Conservation (phyloP, 2,888 invertebrate genomes). For the Andrena trimmerana region DNA sequence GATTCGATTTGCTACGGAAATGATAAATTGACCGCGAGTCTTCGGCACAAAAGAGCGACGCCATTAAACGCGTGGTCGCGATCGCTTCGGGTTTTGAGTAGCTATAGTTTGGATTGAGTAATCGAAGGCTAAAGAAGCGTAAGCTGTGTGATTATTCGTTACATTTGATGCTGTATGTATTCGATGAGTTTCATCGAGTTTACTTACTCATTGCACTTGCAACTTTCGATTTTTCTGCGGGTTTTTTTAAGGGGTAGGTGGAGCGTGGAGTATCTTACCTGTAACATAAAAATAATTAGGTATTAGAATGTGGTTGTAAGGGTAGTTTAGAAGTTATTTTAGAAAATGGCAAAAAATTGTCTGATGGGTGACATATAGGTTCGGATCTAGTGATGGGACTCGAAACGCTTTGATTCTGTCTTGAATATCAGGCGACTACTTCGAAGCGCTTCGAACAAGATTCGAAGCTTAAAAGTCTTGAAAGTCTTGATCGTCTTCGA, state of each 20-base stretch:
- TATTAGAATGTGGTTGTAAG: neutral
- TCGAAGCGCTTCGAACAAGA: no score
- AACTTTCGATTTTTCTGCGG: neutral
- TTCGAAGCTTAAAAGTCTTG: no score
- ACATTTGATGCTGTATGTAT: neutral
- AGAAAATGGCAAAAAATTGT: neutral
- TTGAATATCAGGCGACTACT: no score
- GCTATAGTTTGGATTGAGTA: neutral
- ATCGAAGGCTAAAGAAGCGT: neutral
- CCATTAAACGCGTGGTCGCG: slow-evolving; percentile 10
- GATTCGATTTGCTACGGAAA: slow-evolving; percentile 38
- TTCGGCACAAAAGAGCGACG: slow-evolving; percentile 25
- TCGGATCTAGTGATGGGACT: no score
- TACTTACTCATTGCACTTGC: neutral
- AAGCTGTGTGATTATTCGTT: neutral
- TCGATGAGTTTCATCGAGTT: neutral
- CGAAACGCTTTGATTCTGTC: no score
- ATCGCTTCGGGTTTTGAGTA: neutral
- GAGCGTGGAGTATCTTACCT: slow-evolving; percentile 1
- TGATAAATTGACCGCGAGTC: slow-evolving; percentile 41
- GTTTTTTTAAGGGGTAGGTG: neutral
- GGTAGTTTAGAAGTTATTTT: neutral
- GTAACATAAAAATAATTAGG: slow-evolving; percentile 1
- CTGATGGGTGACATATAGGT: no score
- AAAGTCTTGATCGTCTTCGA: no score